Percentiles rank a stretch among this genome's conserved stretches.
Conservation (phyloP, 2,113 vertebrate genomes). For the Cinclus cinclus region DNA sequence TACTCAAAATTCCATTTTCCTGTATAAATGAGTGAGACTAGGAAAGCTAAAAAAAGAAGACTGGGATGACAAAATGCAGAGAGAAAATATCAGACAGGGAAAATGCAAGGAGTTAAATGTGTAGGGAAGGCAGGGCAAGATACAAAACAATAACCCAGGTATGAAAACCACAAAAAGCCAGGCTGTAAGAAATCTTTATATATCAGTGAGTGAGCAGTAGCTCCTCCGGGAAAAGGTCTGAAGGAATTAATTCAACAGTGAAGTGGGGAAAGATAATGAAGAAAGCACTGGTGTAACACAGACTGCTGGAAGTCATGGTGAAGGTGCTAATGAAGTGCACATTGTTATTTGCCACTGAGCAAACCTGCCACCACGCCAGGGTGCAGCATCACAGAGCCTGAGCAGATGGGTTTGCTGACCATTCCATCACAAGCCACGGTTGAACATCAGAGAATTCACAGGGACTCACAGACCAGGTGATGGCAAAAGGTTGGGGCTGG, state of each 20-base stretch:
- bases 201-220: not conserved
- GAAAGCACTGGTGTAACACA: not conserved
- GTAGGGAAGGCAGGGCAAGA: not conserved
- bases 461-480: not conserved
- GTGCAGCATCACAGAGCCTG: not conserved
- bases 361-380: not conserved
- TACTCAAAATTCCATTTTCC: not conserved
- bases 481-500: not conserved
- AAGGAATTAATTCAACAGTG: conserved; percentile 1
- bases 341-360: not conserved
- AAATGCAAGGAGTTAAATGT: not conserved
- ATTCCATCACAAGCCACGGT: not conserved
- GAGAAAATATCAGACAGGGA: not conserved
- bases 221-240: not conserved
- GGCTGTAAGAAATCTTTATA: not conserved
- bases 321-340: not conserved
- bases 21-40: not conserved
- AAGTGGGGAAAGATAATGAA: not conserved
- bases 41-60: not conserved
- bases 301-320: not conserved
- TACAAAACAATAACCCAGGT: not conserved
- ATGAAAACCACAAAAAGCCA: conserved; percentile 13
- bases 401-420: not conserved
- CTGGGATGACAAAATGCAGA: not conserved
- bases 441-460: not conserved